Conservation (phyloP, 1,140 invertebrate species). For the Euglossa dilemma region DNA sequence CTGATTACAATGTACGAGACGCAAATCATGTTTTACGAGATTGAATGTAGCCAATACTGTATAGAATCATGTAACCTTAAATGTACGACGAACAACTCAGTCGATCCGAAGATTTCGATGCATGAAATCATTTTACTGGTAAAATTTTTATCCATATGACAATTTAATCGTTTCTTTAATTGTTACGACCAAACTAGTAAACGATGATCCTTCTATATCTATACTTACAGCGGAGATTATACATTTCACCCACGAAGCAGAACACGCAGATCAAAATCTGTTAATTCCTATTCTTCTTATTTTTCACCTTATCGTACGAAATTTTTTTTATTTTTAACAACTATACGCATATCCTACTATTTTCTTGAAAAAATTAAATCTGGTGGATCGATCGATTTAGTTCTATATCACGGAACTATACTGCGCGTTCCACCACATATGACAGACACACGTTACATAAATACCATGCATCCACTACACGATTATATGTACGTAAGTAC, state of each 20-base stretch:
- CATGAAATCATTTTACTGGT: neutral
- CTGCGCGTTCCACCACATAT: conserved; percentile 32
- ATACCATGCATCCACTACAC: conserved; percentile 27
- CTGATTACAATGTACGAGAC: conserved; percentile 26
- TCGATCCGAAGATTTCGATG: neutral
- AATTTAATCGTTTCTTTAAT: conserved; percentile 13
- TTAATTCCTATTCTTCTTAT: conserved; percentile 2
- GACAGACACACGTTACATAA: conserved; percentile 49
- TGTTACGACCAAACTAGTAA: neutral
- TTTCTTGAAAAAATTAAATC: conserved; percentile 10
- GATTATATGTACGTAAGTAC: conserved; percentile 15
- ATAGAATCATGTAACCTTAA: conserved; percentile 58
- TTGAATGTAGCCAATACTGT: conserved; percentile 51
- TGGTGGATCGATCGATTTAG: conserved; percentile 40
- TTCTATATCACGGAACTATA: conserved; percentile 50
- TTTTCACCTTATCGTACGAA: neutral
- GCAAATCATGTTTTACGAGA: conserved; percentile 48
- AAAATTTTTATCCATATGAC: neutral
- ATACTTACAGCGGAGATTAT: conserved; percentile 64
- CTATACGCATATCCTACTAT: neutral
- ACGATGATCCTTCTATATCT: neutral
- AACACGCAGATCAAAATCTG: conserved; percentile 9
- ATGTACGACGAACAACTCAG: conserved; percentile 4
- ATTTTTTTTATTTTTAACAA: neutral
- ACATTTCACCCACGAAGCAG: conserved; percentile 44